Evolutionary conservation across 2,888 invertebrate genomes (phyloP), one percentile per base, ranked within the genome.

Genomic region (Dicroscelio sp.): DNA sequence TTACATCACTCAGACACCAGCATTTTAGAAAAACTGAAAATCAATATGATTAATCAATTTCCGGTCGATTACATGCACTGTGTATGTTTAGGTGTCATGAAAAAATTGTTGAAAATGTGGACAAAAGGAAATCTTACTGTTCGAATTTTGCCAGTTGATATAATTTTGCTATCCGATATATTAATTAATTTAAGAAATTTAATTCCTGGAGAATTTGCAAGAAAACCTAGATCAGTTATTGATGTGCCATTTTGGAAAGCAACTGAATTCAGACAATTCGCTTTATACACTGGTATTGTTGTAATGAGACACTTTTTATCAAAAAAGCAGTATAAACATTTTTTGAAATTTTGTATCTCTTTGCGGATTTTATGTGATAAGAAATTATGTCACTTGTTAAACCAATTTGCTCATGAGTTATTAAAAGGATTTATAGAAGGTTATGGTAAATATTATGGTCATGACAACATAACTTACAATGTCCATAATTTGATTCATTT

Each of bases 401-500:
- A 75, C 23, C 10, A 33, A 0, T 63, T 27, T 52, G 84, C 84
- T 1, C 10, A 25, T 0, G 65, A 52, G 17, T 75, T 83, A 65
- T 65, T 93, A 27, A 14, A 38, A 35, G 23, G 85, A 35, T 93
- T 88, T 67, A 91, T 92, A 6, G 27, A 17, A 4, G 38, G 55
- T n/a, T 78, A 43, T 71, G 3, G 31, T 25, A 27, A 75, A 1
- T 17, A 89, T 58, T 95, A 95, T 80, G 93, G 93, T 12, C 20
- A n/a, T n/a, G 55, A 91, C 23, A 91, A 85, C 48, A 25, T 95
- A 17, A 88, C 94, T 0, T 95, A 95, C 73, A 95, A 95, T 90
- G 75, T 95, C 23, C 95, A 95, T 83, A 86, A 86, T 31, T 76
- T 96, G 0, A 60, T 93, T 31, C 95, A 95, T 91, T 75, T 96